Conservation (phyloP, 1,140 invertebrate genomes). For the Tenebrio molitor region DNA sequence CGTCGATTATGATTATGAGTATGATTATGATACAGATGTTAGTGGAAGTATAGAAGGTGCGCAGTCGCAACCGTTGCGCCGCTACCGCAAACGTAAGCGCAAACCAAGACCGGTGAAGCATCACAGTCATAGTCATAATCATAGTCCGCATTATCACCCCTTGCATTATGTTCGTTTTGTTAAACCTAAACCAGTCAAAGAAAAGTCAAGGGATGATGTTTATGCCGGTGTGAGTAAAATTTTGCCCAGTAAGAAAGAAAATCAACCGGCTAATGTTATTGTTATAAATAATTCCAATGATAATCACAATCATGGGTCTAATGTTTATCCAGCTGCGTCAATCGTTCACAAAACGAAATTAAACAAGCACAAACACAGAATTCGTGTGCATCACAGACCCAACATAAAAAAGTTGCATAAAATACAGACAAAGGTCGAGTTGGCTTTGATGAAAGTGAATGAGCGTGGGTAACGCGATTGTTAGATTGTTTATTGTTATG, state of each 20-base stretch:
- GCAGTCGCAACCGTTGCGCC: slow-evolving; percentile 16
- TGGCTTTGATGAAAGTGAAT: slow-evolving; percentile 10
- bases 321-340: neutral
- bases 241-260: slow-evolving; percentile 1
- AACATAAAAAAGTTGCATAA: slow-evolving; percentile 42
- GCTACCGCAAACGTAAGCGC: slow-evolving; percentile 13
- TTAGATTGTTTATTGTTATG: neutral
- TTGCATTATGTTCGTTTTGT: neutral
- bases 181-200: neutral
- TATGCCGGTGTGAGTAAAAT: slow-evolving; percentile 3
- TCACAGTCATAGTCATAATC: neutral
- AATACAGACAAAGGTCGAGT: slow-evolving; percentile 27
- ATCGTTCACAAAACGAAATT: neutral
- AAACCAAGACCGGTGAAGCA: neutral
- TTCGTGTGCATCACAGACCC: slow-evolving; percentile 5
- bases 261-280: slow-evolving; percentile 32
- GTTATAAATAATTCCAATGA: slow-evolving; percentile 48
- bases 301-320: slow-evolving; percentile 12
- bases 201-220: neutral
- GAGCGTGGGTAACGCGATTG: neutral
- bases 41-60: neutral
- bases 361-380: neutral
- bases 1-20: slow-evolving; percentile 6
- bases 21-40: slow-evolving; percentile 21
- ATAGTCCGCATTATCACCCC: slow-evolving; percentile 12